Evolutionary conservation across 2,888 invertebrate species (phyloP), one percentile per base, ranked within the genome.

Genomic region (Pemphredon lugubris): DNA sequence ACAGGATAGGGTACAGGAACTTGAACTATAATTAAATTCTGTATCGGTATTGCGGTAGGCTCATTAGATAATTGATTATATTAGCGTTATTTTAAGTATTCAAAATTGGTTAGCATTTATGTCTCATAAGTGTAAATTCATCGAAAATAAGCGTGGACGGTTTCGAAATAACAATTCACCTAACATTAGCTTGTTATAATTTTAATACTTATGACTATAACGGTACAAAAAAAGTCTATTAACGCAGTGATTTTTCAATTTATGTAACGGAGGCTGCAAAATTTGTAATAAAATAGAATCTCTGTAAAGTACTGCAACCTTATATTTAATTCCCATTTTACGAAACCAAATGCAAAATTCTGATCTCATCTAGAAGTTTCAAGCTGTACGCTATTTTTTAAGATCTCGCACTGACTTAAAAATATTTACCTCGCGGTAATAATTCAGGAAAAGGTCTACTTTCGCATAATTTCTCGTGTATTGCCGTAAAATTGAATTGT

Each of bases 61-160:
- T 54, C 45, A 30, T 26, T 66, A 55, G 18, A 14, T 63, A 32
- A 34, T 42, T 58, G 47, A 11, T 42, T 64, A 9, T 48, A 60
- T 32, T 64, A 50, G 32, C 26, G 34, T 61, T 23, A 39, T 34
- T 34, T 40, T 1, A 20, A 14, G 20, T 39, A 30, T 48, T 26
- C 34, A 18, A 55, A 32, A 23, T 71, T 58, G 13, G 55, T 68
- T 40, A 30, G 45, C 54, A 75, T 66, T 71, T 79, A 65, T 47
- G 50, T 30, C 21, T 57, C 45, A 2, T 21, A 23, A 45, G 39
- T 48, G 50, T 65, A 45, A 66, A 40, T 40, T 65, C 18, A 39
- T 51, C 47, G 7, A 55, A 70, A 51, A 26, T 60, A 48, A 26
- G 39, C n/a, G 9, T 34, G 11, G n/a, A 34, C n/a, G 34, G n/a